A percentile compares a stretch with the other conserved stretches of the same genome.
Conservation (phyloP, 1,140 invertebrate species). For the Drosophila subpulchrella region DNA sequence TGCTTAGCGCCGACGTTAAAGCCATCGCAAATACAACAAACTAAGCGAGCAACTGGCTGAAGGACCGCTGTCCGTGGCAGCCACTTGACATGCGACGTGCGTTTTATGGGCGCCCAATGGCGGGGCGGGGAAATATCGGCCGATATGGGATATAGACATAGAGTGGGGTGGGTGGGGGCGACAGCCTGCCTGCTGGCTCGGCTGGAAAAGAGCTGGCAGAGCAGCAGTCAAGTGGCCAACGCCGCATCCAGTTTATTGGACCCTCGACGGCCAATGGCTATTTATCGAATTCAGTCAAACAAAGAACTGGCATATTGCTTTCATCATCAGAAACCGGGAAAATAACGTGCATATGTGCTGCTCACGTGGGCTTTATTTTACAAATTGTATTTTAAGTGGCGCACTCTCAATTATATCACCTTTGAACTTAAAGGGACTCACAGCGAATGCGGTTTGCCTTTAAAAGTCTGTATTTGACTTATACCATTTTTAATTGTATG, state of each 20-base stretch:
- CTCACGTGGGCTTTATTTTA: slow-evolving; percentile 18
- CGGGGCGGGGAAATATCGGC: background rate
- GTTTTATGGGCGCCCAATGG: slow-evolving; percentile 42
- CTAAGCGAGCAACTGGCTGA: slow-evolving; percentile 28
- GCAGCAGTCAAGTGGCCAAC: slow-evolving; percentile 39
- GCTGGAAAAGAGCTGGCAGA: slow-evolving; percentile 42
- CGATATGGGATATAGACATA: background rate
- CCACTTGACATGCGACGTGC: slow-evolving; percentile 59
- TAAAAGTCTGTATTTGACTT: no score
- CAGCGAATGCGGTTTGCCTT: no score
- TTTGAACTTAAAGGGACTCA: slow-evolving; percentile 2
- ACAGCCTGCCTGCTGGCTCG: slow-evolving; percentile 2
- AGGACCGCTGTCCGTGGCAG: slow-evolving; percentile 31
- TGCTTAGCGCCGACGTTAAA: slow-evolving; percentile 48
- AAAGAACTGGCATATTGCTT: slow-evolving; percentile 35
- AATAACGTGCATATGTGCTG: slow-evolving; percentile 5
- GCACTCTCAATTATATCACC: background rate
- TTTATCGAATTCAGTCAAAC: slow-evolving; percentile 41
- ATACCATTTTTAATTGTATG: no score
- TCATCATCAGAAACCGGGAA: slow-evolving; percentile 29
- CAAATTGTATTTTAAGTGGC: slow-evolving; percentile 29
- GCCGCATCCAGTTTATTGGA: slow-evolving; percentile 38
- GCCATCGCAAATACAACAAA: slow-evolving; percentile 52
- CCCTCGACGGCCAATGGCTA: slow-evolving; percentile 38
- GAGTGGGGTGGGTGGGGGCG: background rate